Evolutionary conservation across 2,113 vertebrate species (phyloP), one percentile per base, ranked within the genome.

Genomic region (Callionymus lyra): DNA sequence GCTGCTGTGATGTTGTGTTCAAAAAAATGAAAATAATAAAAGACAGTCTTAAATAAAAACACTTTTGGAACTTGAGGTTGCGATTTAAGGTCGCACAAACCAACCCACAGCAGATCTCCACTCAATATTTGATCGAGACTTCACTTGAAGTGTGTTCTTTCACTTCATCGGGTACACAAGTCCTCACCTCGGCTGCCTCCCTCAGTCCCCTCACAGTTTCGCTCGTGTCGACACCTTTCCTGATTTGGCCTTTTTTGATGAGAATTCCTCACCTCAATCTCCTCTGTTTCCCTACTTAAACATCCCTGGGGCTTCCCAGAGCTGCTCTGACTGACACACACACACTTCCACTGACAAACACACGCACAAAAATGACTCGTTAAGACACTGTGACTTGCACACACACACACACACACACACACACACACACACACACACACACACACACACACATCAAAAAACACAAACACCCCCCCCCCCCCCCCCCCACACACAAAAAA

Each of bases 191-290:
- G 19, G 37, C 18, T 62, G 41, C 60, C 34, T 36, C 14, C 52
- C 54, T 70, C 62, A 34, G 65, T 68, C 66, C 70, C 64, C 54
- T 59, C 15, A 42, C 63, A 62, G 61, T 47, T 58, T 67, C 60
- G 61, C 64, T 72, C 53, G 49, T 45, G 65, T 49, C 59, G 77
- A 73, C 82, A 80, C 75, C 75, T 82, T 81, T 84, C 79, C 70
- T 41, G 44, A 83, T 83, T 83, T 85, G 80, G 77, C 80, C 45
- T 6, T 49, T 72, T 82, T 52, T 72, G 74, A 74, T 68, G 73
- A 80, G 77, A 84, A 81, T 81, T 81, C 66, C 74, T 73, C 63
- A 78, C 74, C 75, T 82, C 76, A 84, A 83, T 86, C 82, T 84
- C 63, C 50, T 67, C 67, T 61, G 56, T 66, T 81, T 84, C 80